These are phyloP conservation scores for Piprites chloris DNA, from an alignment of 2,113 vertebrate species.

Conservation along the genomic window DNA sequence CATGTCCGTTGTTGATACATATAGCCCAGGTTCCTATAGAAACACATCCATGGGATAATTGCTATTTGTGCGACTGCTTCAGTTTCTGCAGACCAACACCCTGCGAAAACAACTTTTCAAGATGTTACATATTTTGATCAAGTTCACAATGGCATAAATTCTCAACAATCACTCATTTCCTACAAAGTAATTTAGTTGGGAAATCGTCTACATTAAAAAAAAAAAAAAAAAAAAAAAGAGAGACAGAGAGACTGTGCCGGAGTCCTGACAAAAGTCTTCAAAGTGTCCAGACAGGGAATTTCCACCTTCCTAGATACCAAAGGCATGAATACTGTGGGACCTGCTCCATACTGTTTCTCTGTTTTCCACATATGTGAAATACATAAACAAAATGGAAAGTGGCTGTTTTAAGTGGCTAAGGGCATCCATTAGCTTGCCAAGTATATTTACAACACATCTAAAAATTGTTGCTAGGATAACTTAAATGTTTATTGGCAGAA, in stretches of 20 bases:
- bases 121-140: neutral
- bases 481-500: conserved; percentile 40
- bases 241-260: neutral
- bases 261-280: neutral
- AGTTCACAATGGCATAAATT: neutral
- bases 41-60: neutral
- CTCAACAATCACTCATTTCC: neutral
- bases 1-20: neutral
- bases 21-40: neutral
- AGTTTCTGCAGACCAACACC: rapidly evolving
- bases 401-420: neutral
- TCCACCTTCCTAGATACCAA: neutral
- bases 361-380: neutral
- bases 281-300: neutral
- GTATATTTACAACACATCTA: neutral
- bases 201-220: neutral
- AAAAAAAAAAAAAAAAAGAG: neutral
- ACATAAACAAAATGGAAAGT: neutral
- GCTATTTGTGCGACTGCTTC: rapidly evolving
- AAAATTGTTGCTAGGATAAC: conserved; percentile 25
- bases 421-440: neutral
- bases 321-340: neutral
- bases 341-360: neutral
- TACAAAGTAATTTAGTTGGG: neutral
- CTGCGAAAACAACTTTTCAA: neutral